phyloP scores from a whole-genome alignment of 2,113 vertebrate genomes.

The Rhabdornis inornatus region DNA sequence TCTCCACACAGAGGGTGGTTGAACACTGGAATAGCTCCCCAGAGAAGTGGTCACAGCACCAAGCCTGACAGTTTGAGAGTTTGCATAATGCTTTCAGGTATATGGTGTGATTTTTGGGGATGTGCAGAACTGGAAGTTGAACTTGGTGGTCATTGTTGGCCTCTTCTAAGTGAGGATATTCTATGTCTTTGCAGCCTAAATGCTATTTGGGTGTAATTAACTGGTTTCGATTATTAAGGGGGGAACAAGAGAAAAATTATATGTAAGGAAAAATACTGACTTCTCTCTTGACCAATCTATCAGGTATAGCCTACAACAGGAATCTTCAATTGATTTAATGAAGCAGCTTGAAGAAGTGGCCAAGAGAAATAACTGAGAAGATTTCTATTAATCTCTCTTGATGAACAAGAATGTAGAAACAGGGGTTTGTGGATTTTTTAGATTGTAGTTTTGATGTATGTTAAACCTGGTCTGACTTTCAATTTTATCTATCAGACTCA shows the following conservation, averaged over 20 bases:
- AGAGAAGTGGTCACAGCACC: background rate
- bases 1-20: background rate
- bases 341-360: background rate
- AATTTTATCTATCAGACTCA: background rate
- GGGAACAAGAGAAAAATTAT: background rate
- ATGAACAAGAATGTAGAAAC: background rate
- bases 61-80: background rate
- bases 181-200: background rate
- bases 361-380: background rate
- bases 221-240: background rate
- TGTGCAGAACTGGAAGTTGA: background rate
- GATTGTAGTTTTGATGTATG: background rate
- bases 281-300: background rate
- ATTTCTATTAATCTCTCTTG: background rate
- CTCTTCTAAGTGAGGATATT: background rate
- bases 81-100: background rate
- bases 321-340: background rate
- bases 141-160: background rate
- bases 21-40: background rate
- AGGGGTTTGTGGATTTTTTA: fast-evolving
- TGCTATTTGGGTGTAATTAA: background rate
- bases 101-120: background rate
- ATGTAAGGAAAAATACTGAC: background rate
- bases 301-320: background rate
- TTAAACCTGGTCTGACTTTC: background rate